phyloP scores from a whole-genome alignment of 53 echinoderm and acorn worm species.

The Echinometra lucunter region DNA sequence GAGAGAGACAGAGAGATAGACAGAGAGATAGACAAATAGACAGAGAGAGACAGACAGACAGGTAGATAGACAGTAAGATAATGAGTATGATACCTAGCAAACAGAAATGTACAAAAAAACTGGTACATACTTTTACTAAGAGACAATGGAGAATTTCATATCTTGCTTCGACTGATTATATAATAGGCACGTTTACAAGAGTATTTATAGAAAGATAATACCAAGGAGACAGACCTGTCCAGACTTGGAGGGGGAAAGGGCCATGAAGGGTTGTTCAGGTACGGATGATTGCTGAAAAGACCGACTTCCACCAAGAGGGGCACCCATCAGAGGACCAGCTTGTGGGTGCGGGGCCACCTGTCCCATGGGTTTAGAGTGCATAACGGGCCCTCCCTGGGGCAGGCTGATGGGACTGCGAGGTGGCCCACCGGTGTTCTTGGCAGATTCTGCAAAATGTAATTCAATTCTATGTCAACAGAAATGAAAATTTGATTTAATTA shows the following conservation, averaged over 20 bases:
- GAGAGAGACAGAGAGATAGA: background rate
- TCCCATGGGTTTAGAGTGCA: constrained; percentile 65
- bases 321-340: background rate
- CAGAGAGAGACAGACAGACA: background rate
- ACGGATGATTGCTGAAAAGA: background rate
- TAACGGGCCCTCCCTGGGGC: constrained; percentile 52
- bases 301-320: background rate
- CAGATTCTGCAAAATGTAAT: constrained; percentile 54
- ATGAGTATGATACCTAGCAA: background rate
- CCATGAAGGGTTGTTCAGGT: constrained; percentile 25
- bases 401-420: constrained; percentile 62
- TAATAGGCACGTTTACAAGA: too few relatives aligned
- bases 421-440: constrained; percentile 44
- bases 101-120: background rate
- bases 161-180: too few relatives aligned
- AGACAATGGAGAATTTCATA: background rate
- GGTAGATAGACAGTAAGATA: background rate
- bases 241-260: background rate
- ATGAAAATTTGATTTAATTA: too few relatives aligned
- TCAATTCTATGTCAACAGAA: too few relatives aligned
- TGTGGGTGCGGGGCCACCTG: constrained; percentile 59
- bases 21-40: background rate
- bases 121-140: background rate
- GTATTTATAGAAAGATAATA: background rate
- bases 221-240: background rate